Conservation (phyloP, 1,140 invertebrate genomes). For the Dysdera silvatica region DNA sequence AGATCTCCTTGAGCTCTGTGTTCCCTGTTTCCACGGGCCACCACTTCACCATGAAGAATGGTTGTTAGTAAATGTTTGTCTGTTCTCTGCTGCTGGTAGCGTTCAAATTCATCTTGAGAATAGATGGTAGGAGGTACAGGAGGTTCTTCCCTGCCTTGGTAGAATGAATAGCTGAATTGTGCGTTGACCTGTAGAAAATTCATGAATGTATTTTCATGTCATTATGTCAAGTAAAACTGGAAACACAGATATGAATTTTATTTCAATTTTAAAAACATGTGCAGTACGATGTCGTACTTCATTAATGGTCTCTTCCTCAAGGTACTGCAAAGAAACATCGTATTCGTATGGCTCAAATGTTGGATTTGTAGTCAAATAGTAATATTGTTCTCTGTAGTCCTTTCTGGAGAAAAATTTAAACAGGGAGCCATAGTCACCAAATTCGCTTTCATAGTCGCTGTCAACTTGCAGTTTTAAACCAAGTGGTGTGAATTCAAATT, state of each 20-base stretch:
- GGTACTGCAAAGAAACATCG: constrained; percentile 4
- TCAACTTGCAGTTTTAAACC: no score
- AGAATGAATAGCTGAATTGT: constrained; percentile 10
- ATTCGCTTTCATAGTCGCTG: constrained; percentile 11
- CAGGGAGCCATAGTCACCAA: constrained; percentile 11
- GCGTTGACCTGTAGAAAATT: background rate
- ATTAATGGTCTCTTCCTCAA: constrained; percentile 1
- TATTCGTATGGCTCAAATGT: constrained; percentile 12
- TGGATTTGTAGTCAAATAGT: constrained; percentile 22
- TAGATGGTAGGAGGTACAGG: background rate
- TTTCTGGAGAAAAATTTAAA: constrained; percentile 16
- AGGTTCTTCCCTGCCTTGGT: background rate
- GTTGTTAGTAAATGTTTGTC: constrained; percentile 3
- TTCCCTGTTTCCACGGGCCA: constrained; percentile 10
- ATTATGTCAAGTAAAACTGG: no score
- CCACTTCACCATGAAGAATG: background rate
- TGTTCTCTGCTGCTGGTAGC: no score
- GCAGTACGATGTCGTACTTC: no score
- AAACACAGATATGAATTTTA: no score
- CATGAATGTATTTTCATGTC: no score
- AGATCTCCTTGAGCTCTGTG: background rate
- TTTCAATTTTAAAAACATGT: no score
- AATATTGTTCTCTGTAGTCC: constrained; percentile 17
- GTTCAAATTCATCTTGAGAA: background rate
- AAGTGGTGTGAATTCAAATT: no score